phyloP scores from a whole-genome alignment of 2,797 vertebrate genomes.

The Carduelis carduelis region DNA sequence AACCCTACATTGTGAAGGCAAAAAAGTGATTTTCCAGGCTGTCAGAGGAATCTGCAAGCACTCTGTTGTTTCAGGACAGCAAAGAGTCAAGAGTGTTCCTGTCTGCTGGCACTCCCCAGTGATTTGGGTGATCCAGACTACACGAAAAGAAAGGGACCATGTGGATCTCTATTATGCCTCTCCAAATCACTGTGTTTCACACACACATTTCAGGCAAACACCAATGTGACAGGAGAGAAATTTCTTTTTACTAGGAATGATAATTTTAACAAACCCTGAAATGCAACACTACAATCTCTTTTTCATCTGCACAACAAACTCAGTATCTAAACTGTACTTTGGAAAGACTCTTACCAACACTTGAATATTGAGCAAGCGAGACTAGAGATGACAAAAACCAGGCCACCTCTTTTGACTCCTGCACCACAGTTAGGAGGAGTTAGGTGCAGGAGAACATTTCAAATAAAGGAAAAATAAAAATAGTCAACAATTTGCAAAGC shows the following conservation, averaged over 20 bases:
- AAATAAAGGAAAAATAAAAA: neutral
- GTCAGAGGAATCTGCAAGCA: neutral
- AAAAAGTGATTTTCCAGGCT: neutral
- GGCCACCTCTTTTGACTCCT: neutral
- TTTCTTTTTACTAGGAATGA: neutral
- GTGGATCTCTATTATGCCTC: neutral
- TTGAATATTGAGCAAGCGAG: neutral
- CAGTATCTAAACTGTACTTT: neutral
- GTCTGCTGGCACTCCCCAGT: neutral
- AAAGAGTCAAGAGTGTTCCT: neutral
- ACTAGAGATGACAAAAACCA: neutral
- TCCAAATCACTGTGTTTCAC: neutral
- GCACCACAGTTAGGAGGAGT: neutral
- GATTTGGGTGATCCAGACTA: neutral
- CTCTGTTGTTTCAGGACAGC: neutral
- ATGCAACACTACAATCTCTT: neutral
- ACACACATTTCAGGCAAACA: neutral
- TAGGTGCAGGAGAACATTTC: neutral
- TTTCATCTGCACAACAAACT: neutral
- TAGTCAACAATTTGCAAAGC: neutral
- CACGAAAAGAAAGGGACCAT: rapidly evolving
- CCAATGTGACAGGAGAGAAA: neutral
- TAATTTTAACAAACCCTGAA: neutral
- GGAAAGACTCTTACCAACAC: neutral
- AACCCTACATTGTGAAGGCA: neutral